Evolutionary conservation across 2,888 invertebrate genomes (phyloP).

Genomic region (Siphlonurus alternatus): DNA sequence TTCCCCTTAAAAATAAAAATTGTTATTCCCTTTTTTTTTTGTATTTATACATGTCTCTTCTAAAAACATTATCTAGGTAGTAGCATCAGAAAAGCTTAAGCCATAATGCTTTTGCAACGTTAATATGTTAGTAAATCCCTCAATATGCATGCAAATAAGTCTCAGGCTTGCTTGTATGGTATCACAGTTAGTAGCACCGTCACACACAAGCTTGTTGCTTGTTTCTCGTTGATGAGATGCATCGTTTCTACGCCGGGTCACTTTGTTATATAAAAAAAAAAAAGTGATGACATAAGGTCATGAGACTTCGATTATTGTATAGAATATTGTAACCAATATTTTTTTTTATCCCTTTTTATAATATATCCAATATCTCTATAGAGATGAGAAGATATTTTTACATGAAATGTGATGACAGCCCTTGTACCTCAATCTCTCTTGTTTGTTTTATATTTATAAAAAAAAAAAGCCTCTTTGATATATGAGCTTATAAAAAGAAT

Average conservation of each 20-base stretch:
- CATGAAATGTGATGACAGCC: too few species aligned
- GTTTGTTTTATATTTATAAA: not conserved
- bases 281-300: too few species aligned
- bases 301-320: not conserved
- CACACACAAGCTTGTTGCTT: too few species aligned
- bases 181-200: too few species aligned
- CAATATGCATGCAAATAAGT: not conserved
- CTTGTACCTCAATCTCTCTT: too few species aligned
- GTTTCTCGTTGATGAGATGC: too few species aligned
- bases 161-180: not conserved
- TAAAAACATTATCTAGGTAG: not conserved
- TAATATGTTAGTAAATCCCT: not conserved
- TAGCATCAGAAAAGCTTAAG: too few species aligned
- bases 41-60: not conserved
- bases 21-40: not conserved
- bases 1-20: not conserved
- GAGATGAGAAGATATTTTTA: too few species aligned
- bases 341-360: not conserved
- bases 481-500: not conserved
- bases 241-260: too few species aligned
- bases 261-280: too few species aligned
- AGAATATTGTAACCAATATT: not conserved
- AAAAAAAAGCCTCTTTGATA: not conserved
- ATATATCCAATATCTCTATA: too few species aligned
- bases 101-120: not conserved